These are phyloP conservation scores for Shinisaurus crocodilurus DNA, from an alignment of 2,113 vertebrate genomes.

Conservation along the genomic window DNA sequence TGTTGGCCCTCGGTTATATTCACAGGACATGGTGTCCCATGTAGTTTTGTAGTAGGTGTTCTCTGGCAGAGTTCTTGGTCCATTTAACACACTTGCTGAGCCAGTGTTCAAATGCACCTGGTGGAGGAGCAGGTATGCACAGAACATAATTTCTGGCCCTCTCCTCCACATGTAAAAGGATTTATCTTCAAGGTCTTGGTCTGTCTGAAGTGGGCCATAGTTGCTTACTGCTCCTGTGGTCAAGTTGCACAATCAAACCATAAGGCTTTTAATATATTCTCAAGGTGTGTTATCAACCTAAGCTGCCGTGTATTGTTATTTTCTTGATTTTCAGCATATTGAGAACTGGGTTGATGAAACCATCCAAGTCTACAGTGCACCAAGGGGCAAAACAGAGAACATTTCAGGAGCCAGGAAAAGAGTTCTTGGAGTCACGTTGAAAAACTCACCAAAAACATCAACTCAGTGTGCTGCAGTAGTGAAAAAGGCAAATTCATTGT, in stretches of 20 bases:
- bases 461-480: no score
- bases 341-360: not conserved
- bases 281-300: not conserved
- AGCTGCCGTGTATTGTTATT: no score
- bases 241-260: no score
- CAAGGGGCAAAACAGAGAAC: not conserved
- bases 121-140: not conserved
- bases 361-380: not conserved
- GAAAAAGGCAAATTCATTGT: no score
- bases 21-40: no score
- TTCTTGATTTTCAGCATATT: not conserved
- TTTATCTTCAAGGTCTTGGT: no score
- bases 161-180: not conserved
- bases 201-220: no score
- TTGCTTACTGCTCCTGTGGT: no score
- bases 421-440: not conserved
- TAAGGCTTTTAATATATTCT: not conserved
- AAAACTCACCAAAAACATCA: not conserved
- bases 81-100: not conserved
- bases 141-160: not conserved
- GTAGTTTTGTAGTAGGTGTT: not conserved
- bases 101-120: not conserved
- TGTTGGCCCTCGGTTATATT: not conserved
- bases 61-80: not conserved
- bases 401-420: not conserved